These are phyloP conservation scores for Acleris emargana DNA, from an alignment of 2,888 invertebrate genomes.

Conservation along the genomic window DNA sequence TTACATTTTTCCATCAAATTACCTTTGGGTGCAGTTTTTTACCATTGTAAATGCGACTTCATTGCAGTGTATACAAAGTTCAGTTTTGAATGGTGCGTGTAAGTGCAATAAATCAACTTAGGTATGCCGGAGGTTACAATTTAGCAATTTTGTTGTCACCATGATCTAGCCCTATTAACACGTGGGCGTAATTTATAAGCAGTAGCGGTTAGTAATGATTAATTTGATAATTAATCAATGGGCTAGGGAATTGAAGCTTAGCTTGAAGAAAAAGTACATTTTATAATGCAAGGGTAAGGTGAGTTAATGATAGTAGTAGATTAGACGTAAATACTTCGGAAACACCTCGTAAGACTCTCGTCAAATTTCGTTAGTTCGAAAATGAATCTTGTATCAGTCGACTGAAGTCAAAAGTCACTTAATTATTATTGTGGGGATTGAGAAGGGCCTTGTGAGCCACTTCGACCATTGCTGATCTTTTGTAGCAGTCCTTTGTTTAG, in stretches of 20 bases:
- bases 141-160: constrained; percentile 74
- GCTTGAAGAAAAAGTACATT: background rate
- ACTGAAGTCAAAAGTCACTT: no score
- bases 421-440: no score
- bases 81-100: constrained; percentile 37
- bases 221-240: constrained; percentile 17
- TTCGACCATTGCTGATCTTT: no score
- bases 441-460: no score
- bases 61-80: background rate
- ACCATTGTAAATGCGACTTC: background rate
- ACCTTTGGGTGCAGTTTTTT: constrained; percentile 31
- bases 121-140: constrained; percentile 67
- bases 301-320: background rate
- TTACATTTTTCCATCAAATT: constrained; percentile 57
- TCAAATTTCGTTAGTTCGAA: no score
- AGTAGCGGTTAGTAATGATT: constrained; percentile 25
- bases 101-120: constrained; percentile 60
- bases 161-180: constrained; percentile 42
- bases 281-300: background rate
- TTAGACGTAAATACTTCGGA: background rate
- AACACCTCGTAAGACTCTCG: no score
- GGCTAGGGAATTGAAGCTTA: background rate
- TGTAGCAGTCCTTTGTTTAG: no score
- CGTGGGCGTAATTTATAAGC: constrained; percentile 33
- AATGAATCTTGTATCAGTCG: no score